Percentiles rank a stretch among this genome's conserved stretches.
Conservation (phyloP, 37 sponge, comb jelly and placozoan species). For the Aphrocallistes beatrix region DNA sequence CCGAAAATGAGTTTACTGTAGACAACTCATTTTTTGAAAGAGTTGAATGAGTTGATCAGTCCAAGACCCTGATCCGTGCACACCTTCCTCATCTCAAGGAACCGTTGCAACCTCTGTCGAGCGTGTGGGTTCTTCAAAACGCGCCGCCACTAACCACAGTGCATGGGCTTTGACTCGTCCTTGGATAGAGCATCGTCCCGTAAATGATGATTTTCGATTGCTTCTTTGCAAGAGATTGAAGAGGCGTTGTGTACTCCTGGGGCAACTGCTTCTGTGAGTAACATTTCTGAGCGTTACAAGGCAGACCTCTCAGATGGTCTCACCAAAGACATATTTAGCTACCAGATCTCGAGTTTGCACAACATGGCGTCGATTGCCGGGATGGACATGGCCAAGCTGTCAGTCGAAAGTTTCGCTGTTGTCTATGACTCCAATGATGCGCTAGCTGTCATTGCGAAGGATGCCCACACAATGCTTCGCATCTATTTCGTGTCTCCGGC, state of each 20-base stretch:
- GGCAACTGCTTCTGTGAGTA: not conserved
- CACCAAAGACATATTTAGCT: not conserved
- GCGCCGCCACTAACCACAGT: constrained; percentile 18
- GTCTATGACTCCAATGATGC: not conserved
- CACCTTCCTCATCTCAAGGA: constrained; percentile 17
- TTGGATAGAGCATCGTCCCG: constrained; percentile 3
- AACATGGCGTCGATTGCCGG: not conserved
- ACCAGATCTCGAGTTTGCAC: constrained; percentile 10
- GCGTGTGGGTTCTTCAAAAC: not conserved
- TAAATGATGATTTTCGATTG: not conserved
- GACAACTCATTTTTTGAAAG: too few relatives aligned
- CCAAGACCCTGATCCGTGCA: too few relatives aligned
- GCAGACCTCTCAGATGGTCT: constrained; percentile 9
- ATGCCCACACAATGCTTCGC: constrained; percentile 17
- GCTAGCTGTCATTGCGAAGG: constrained; percentile 6
- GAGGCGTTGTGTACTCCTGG: constrained; percentile 18
- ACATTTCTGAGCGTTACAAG: constrained; percentile 17
- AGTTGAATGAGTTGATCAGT: too few relatives aligned
- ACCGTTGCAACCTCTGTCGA: not conserved
- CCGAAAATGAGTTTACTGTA: too few relatives aligned
- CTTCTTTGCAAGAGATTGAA: not conserved
- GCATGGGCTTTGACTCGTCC: constrained; percentile 1
- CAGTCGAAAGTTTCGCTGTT: constrained; percentile 10
- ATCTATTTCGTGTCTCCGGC: constrained; percentile 5
- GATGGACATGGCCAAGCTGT: constrained; percentile 15